These are phyloP conservation scores for Zaprionus gabonicus DNA, from an alignment of 1,140 invertebrate genomes.

Conservation along the genomic window DNA sequence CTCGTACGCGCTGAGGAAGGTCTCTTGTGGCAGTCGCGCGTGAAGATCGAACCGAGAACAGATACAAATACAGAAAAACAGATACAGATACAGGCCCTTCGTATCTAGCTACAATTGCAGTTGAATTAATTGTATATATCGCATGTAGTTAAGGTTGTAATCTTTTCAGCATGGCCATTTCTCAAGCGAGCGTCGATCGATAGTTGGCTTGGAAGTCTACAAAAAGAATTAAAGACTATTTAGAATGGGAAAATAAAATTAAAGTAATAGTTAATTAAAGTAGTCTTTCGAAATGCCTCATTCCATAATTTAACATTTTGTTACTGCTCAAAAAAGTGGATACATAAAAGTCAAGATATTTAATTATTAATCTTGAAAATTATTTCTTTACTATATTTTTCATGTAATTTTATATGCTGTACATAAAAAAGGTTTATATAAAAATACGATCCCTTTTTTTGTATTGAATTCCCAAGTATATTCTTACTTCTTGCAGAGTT, in stretches of 20 bases:
- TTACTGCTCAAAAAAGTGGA: too few species aligned
- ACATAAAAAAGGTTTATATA: neutral
- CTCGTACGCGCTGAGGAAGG: constrained; percentile 44
- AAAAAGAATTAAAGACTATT: neutral
- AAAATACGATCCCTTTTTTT: too few species aligned
- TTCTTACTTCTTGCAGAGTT: neutral
- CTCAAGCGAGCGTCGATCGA: constrained; percentile 14
- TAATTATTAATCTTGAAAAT: neutral
- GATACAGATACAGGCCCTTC: constrained; percentile 18
- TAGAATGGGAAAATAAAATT: neutral
- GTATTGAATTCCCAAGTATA: neutral
- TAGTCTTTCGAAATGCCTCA: too few species aligned
- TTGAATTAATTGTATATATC: constrained; percentile 26
- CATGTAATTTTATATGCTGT: neutral
- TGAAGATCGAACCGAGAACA: constrained; percentile 71
- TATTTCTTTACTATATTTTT: neutral
- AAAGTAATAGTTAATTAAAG: neutral
- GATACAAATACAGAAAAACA: constrained; percentile 9
- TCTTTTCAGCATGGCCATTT: constrained; percentile 10
- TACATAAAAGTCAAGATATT: neutral
- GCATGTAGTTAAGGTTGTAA: constrained; percentile 12
- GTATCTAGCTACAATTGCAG: constrained; percentile 12
- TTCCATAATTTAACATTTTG: too few species aligned
- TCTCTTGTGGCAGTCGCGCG: constrained; percentile 65
- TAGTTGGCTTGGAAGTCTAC: neutral